phyloP scores from a whole-genome alignment of 2,797 vertebrate species.

The Cirrhinus mrigala region DNA sequence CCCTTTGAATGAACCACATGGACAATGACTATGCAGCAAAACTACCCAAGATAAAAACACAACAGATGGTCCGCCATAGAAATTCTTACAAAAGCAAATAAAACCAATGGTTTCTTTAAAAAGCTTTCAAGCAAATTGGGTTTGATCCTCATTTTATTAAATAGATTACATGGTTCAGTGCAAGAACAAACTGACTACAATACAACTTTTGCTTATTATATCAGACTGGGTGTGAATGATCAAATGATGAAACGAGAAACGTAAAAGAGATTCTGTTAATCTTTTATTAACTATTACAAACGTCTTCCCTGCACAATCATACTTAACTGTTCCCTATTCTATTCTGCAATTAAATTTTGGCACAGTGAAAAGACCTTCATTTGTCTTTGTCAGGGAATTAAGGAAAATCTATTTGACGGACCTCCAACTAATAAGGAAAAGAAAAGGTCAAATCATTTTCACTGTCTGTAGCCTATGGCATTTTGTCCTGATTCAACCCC shows the following conservation, averaged over 20 bases:
- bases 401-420: constrained; percentile 30
- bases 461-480: background rate
- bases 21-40: constrained; percentile 34
- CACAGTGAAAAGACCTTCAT: constrained; percentile 9
- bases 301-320: background rate
- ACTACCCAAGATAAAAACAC: background rate
- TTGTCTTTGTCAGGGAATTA: constrained; percentile 35
- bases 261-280: background rate
- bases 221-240: background rate
- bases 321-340: background rate
- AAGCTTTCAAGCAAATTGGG: background rate
- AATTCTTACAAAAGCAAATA: constrained; percentile 12
- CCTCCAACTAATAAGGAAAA: background rate
- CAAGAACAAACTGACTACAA: background rate
- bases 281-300: constrained; percentile 5
- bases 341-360: constrained; percentile 3
- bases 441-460: constrained; percentile 7
- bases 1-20: constrained; percentile 12
- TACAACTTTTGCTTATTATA: background rate
- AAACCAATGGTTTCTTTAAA: background rate
- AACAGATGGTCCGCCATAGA: constrained; percentile 15
- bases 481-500: background rate
- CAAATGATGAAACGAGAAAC: background rate
- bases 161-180: background rate
- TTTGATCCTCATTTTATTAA: background rate